Evolutionary conservation across 2,797 vertebrate genomes (phyloP), one percentile per base, ranked within the genome.

Genomic region (Sebastes goodei): DNA sequence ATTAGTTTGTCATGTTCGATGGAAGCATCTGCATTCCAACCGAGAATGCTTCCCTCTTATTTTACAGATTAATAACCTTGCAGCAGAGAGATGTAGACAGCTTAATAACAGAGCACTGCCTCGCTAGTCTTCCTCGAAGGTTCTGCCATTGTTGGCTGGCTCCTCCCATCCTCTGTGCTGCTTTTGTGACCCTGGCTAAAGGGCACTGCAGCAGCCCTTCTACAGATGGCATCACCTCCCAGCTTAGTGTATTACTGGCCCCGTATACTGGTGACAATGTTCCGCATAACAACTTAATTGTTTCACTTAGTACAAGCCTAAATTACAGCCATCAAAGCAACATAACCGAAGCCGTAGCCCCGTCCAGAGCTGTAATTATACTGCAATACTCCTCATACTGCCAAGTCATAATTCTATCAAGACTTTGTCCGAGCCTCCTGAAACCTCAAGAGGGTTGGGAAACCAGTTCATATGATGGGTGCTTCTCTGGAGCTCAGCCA

Each of bases 51-150:
- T 85, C 59, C 83, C 75, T 84, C 61, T 80, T 82, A 82, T 76
- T 84, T 85, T 62, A 68, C 29, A 78, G 71, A 85, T 82, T 82
- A 74, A 78, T 88, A 88, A 81, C 53, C 42, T 88, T 63, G 88
- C 81, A 87, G 72, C 64, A 64, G 59, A 76, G 72, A 74, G 67
- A 46, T 85, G 83, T 0, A 85, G 83, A 88, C 86, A 88, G 67
- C 84, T 85, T 93, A 92, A 89, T 91, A 88, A 91, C 91, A 92
- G 87, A 90, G 82, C 55, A 66, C 64, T 35, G 74, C 8, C 38
- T 73, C 8, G 12, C 53, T 10, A 23, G 35, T 71, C 68, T 84
- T 67, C 17, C 25, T 76, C 30, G 20, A 59, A 68, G 68, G 38
- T 62, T 79, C 60, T 76, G 74, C 64, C 73, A 53, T 81, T 83